phyloP scores from a whole-genome alignment of 2,113 vertebrate species.

The Podocnemis expansa region DNA sequence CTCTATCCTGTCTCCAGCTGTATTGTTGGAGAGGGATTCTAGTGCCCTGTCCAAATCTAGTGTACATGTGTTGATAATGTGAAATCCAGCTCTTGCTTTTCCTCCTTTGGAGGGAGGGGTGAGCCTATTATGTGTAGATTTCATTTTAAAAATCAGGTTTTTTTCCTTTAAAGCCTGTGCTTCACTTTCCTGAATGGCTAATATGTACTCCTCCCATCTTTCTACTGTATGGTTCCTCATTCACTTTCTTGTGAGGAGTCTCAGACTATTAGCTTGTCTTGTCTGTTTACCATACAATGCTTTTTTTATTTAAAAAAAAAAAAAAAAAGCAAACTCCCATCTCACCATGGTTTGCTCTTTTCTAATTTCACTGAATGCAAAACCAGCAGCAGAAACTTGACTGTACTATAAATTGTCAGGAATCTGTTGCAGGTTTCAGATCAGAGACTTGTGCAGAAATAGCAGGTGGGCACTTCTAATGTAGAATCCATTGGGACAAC shows the following conservation, averaged over 20 bases:
- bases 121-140: slow-evolving; percentile 59
- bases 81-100: slow-evolving; percentile 35
- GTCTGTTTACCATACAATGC: slow-evolving; percentile 1
- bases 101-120: slow-evolving; percentile 37
- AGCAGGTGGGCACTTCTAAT: background rate
- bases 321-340: slow-evolving; percentile 52
- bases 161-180: slow-evolving; percentile 55
- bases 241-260: slow-evolving; percentile 53
- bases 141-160: slow-evolving; percentile 54
- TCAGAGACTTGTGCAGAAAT: slow-evolving; percentile 47
- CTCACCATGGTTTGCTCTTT: slow-evolving; percentile 23
- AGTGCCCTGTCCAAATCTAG: background rate
- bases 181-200: slow-evolving; percentile 37
- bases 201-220: slow-evolving; percentile 30
- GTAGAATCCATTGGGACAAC: slow-evolving; percentile 27
- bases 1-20: slow-evolving; percentile 15
- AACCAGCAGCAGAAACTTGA: slow-evolving; percentile 47
- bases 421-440: slow-evolving; percentile 53
- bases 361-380: slow-evolving; percentile 56
- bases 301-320: slow-evolving; percentile 40
- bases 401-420: background rate
- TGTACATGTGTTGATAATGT: slow-evolving; percentile 40
- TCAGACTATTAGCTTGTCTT: slow-evolving; percentile 44
- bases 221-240: slow-evolving; percentile 44
- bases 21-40: background rate